Percentiles rank a stretch among this genome's conserved stretches.
Conservation (phyloP, 2,797 vertebrate species). For the Ataeniobius toweri region DNA sequence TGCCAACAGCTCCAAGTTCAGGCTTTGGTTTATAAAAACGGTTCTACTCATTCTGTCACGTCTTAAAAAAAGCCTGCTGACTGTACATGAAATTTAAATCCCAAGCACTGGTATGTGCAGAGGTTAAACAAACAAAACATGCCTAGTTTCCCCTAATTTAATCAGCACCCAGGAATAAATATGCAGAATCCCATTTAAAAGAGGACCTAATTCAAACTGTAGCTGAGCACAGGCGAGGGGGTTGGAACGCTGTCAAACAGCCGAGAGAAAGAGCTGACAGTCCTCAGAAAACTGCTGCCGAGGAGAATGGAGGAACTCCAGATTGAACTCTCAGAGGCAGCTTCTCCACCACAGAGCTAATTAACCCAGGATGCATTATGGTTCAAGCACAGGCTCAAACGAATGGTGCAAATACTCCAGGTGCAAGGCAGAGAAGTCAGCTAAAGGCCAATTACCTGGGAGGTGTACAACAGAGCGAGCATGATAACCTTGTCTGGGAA, state of each 20-base stretch:
- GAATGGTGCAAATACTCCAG: slow-evolving; percentile 22
- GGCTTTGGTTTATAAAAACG: slow-evolving; percentile 24
- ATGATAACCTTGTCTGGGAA: slow-evolving; percentile 25
- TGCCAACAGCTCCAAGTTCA: slow-evolving; percentile 54
- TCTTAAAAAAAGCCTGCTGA: slow-evolving; percentile 47
- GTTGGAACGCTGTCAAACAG: slow-evolving; percentile 58
- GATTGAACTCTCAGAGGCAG: slow-evolving; percentile 46
- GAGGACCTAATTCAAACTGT: slow-evolving; percentile 35
- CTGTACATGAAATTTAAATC: slow-evolving; percentile 28
- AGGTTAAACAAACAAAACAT: slow-evolving; percentile 33
- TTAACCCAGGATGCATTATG: slow-evolving; percentile 46
- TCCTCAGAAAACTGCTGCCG: slow-evolving; percentile 52
- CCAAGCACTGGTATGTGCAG: slow-evolving; percentile 24
- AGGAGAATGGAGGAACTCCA: slow-evolving; percentile 45
- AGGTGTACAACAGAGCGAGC: slow-evolving; percentile 21
- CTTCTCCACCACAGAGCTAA: slow-evolving; percentile 39
- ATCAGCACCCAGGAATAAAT: slow-evolving; percentile 28
- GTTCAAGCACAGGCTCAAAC: slow-evolving; percentile 27
- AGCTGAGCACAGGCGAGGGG: slow-evolving; percentile 33
- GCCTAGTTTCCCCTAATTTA: background rate
- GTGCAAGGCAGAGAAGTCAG: slow-evolving; percentile 14
- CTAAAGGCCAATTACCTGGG: slow-evolving; percentile 36
- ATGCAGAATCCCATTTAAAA: slow-evolving; percentile 45
- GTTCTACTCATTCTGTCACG: slow-evolving; percentile 19
- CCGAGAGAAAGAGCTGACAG: slow-evolving; percentile 61